Evolutionary conservation across 2,797 vertebrate genomes (phyloP), one percentile per base, ranked within the genome.

Genomic region (Scolopax rusticola): DNA sequence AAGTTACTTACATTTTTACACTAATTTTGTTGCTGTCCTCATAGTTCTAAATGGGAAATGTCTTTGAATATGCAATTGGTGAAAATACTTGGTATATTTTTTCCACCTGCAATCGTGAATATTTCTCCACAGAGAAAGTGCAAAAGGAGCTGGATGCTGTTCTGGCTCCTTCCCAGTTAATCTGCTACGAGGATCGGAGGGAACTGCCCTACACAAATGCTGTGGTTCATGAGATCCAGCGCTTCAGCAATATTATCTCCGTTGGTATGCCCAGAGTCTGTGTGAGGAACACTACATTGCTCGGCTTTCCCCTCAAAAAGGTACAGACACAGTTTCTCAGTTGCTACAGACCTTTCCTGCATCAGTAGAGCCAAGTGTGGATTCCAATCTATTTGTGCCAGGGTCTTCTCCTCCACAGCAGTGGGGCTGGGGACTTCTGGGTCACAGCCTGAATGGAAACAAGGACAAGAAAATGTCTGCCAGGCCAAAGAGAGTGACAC

Each of bases 61-160:
- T 11, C 70, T 78, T 86, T 5, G 1, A 82, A 92, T 74, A 82
- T 24, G 2, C 45, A 74, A 65, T 45, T 32, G 57, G 24, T 70
- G 12, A 53, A 91, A 94, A 84, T 36, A 65, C 8, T 65, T 69
- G 11, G 36, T 59, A 23, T 1, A 15, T 63, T 90, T 91, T 91
- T 89, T 77, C 40, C 5, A 12, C 43, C 48, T 92, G 53, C 48
- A 69, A 89, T 13, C 4, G 11, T 16, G 76, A 92, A 13, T 86
- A 18, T 80, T 81, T 89, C 19, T 91, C 54, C 4, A 3, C 89
- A 97, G 97, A 97, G 41, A 94, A 87, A 61, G 95, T 96, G 51
- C 97, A 97, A 90, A 92, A 92, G 84, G 97, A 97, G 71, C 75
- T 97, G 89, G 96, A 97, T 18, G 15, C 43, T 0, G 61, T 97